Evolutionary conservation across 2,888 invertebrate genomes (phyloP).

Genomic region (Drosophila kambysellisi): DNA sequence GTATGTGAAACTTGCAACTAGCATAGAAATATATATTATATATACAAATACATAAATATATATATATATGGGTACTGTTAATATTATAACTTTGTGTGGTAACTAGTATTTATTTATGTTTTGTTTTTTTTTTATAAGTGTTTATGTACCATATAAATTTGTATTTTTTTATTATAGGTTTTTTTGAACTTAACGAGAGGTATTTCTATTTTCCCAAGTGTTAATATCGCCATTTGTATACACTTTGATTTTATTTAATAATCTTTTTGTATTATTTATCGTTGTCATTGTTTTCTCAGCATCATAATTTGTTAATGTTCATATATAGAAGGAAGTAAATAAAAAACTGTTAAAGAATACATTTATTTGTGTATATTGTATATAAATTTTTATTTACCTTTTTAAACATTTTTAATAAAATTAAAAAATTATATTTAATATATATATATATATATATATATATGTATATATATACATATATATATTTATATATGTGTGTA

Average conservation of each 20-base stretch:
- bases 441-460: conserved; percentile 31
- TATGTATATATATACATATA: conserved; percentile 35
- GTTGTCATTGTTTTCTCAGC: conserved; percentile 44
- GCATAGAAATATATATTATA: conserved; percentile 25
- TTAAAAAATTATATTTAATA: conserved; percentile 65
- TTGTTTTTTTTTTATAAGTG: conserved; percentile 7
- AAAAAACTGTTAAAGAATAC: conserved; percentile 10
- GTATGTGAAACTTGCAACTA: conserved; percentile 35
- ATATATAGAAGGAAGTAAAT: conserved; percentile 29
- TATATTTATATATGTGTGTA: background rate
- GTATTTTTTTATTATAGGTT: conserved; percentile 63
- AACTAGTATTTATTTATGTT: conserved; percentile 18
- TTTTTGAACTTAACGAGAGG: conserved; percentile 86
- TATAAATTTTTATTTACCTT: conserved; percentile 70
- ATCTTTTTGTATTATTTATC: conserved; percentile 44
- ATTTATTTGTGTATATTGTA: conserved; percentile 61
- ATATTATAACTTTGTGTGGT: conserved; percentile 22
- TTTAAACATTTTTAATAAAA: conserved; percentile 76
- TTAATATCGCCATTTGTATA: conserved; percentile 75
- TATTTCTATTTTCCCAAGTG: conserved; percentile 85
- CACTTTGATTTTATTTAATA: conserved; percentile 40
- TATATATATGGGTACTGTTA: conserved; percentile 32
- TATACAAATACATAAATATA: conserved; percentile 21
- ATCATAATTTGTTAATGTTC: conserved; percentile 45
- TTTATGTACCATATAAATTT: conserved; percentile 52